Conservation (phyloP, 2,113 vertebrate species). For the Neotoma lepida region DNA sequence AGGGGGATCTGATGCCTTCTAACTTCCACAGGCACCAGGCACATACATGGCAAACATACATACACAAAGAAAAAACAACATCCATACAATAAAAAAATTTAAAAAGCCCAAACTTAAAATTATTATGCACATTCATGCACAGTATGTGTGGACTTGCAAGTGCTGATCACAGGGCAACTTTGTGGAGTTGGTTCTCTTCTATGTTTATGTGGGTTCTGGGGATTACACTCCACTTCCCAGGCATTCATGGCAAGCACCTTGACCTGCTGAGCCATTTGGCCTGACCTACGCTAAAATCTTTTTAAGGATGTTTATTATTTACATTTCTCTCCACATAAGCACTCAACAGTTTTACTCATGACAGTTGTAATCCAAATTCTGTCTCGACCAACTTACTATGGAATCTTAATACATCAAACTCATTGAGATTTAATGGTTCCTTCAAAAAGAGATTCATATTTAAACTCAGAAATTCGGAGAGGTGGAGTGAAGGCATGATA, state of each 20-base stretch:
- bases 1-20: not conserved
- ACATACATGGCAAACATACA: not conserved
- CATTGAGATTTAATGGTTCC: slow-evolving; percentile 13
- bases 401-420: slow-evolving; percentile 1
- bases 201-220: not conserved
- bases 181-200: not conserved
- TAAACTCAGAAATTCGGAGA: not conserved
- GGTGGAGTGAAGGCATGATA: not conserved
- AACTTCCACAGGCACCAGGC: not conserved
- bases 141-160: no score
- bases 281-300: not conserved
- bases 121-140: not conserved
- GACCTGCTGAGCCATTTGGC: not conserved
- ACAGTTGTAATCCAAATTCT: not conserved
- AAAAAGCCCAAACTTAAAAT: not conserved
- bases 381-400: not conserved
- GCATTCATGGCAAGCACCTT: not conserved
- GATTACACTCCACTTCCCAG: not conserved
- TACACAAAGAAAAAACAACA: not conserved
- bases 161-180: not conserved
- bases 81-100: not conserved
- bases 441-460: slow-evolving; percentile 27
- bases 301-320: not conserved
- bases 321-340: not conserved
- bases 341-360: not conserved